These are phyloP conservation scores for Australoheros facetus DNA, from an alignment of 2,797 vertebrate genomes.

Conservation along the genomic window DNA sequence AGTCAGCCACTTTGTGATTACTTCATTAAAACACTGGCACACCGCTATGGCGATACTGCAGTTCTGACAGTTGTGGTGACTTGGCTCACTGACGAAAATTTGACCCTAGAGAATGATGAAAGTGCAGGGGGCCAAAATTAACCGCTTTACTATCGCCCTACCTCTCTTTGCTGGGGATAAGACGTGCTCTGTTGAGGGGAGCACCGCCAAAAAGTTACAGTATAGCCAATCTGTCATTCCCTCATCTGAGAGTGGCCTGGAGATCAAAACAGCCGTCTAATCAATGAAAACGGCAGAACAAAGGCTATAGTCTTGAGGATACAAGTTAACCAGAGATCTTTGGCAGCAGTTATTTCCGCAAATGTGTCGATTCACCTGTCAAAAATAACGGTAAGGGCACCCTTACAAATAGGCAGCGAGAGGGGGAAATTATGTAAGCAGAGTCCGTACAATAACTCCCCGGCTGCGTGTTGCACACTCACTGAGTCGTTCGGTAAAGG, in stretches of 20 bases:
- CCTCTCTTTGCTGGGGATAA: not conserved
- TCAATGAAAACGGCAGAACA: conserved; percentile 59
- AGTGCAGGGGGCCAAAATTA: not conserved
- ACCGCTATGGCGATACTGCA: not conserved
- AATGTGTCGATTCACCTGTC: conserved; percentile 72
- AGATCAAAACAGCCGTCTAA: conserved; percentile 23
- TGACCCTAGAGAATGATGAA: not conserved
- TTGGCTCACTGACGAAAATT: not conserved
- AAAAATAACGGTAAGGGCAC: conserved; percentile 79
- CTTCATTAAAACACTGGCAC: not conserved
- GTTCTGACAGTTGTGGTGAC: not conserved
- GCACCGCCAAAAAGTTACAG: conserved; percentile 30
- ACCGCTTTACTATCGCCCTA: not conserved
- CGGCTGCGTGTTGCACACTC: conserved; percentile 23
- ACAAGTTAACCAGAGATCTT: conserved; percentile 32
- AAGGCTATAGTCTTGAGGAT: conserved; percentile 34
- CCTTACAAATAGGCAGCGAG: conserved; percentile 49
- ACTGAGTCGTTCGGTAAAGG: not conserved
- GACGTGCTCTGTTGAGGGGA: not conserved
- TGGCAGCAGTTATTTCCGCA: not conserved
- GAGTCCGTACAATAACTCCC: conserved; percentile 24
- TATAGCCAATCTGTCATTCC: conserved; percentile 22
- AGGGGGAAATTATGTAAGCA: conserved; percentile 72
- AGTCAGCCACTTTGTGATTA: not conserved
- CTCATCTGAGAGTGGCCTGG: not conserved